Percentiles rank a stretch among this genome's conserved stretches.
Evolutionary conservation across 2,888 invertebrate species (phyloP).

Genomic region (Trypoxylon attenuatum): DNA sequence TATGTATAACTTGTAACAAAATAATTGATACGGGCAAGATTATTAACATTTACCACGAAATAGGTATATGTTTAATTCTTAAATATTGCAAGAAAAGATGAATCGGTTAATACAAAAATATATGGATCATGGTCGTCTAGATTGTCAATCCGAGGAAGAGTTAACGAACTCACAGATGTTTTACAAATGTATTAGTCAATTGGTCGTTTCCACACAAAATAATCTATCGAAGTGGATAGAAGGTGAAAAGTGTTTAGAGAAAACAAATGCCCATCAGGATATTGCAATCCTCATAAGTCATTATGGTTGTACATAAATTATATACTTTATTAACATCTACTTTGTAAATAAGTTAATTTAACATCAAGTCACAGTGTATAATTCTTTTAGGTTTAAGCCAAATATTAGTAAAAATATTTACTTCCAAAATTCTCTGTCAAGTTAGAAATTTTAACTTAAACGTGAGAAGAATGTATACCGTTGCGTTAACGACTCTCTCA

Average conservation of each 20-base stretch:
- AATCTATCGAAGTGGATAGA: too few relatives aligned
- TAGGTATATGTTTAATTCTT: too few relatives aligned
- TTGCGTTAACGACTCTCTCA: slow-evolving; percentile 81
- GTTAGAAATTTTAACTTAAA: slow-evolving; percentile 53
- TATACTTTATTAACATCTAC: not conserved
- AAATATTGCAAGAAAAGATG: too few relatives aligned
- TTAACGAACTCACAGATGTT: too few relatives aligned
- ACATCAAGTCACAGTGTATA: not conserved
- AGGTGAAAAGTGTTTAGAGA: too few relatives aligned
- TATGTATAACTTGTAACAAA: slow-evolving; percentile 75
- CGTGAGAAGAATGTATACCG: slow-evolving; percentile 63
- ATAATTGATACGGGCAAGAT: too few relatives aligned
- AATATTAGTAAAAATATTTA: slow-evolving; percentile 55
- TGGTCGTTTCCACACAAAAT: too few relatives aligned
- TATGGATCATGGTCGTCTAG: too few relatives aligned
- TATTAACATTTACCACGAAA: too few relatives aligned
- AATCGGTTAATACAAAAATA: too few relatives aligned
- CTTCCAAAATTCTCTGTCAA: slow-evolving; percentile 66
- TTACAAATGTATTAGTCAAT: too few relatives aligned
- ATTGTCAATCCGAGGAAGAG: too few relatives aligned
- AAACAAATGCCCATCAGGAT: slow-evolving; percentile 55
- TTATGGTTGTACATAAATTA: slow-evolving; percentile 78
- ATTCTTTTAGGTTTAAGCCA: slow-evolving; percentile 77
- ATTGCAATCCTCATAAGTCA: slow-evolving; percentile 85
- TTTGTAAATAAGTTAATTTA: not conserved